Evolutionary conservation across 2,113 vertebrate species (phyloP).

Genomic region (Synodontis membranacea): DNA sequence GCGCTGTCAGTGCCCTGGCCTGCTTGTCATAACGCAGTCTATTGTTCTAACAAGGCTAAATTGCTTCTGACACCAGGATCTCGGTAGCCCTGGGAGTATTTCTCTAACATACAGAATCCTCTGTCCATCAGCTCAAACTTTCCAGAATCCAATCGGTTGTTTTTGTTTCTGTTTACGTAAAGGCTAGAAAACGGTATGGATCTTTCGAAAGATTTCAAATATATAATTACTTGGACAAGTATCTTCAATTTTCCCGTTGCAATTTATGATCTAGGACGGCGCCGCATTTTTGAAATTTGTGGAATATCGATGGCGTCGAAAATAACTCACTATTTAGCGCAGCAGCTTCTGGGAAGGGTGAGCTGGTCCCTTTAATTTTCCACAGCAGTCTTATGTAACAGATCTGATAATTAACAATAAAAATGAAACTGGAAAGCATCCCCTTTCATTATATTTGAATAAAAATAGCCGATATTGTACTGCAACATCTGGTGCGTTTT

Average conservation of each 20-base stretch:
- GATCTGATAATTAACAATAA: constrained; percentile 9
- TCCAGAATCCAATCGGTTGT: too few species aligned
- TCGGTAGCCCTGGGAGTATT: constrained; percentile 21
- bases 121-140: constrained; percentile 18
- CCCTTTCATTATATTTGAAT: background rate
- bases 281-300: too few species aligned
- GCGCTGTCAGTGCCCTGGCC: constrained; percentile 14
- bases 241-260: too few species aligned
- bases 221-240: too few species aligned
- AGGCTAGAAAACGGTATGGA: too few species aligned
- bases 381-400: background rate
- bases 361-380: background rate
- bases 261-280: too few species aligned
- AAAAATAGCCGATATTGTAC: constrained; percentile 5
- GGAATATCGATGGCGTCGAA: too few species aligned
- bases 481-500: background rate
- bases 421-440: background rate
- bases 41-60: constrained; percentile 33
- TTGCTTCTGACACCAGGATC: constrained; percentile 42
- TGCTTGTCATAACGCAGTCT: constrained; percentile 38
- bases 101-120: constrained; percentile 25
- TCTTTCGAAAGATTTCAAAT: too few species aligned
- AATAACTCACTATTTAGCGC: too few species aligned
- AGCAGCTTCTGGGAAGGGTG: too few species aligned
- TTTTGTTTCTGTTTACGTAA: too few species aligned